A percentile compares a stretch with the other conserved stretches of the same genome.
These are phyloP conservation scores for Gymnoscelis rufifasciata DNA, from an alignment of 2,888 invertebrate species.

Conservation along the genomic window DNA sequence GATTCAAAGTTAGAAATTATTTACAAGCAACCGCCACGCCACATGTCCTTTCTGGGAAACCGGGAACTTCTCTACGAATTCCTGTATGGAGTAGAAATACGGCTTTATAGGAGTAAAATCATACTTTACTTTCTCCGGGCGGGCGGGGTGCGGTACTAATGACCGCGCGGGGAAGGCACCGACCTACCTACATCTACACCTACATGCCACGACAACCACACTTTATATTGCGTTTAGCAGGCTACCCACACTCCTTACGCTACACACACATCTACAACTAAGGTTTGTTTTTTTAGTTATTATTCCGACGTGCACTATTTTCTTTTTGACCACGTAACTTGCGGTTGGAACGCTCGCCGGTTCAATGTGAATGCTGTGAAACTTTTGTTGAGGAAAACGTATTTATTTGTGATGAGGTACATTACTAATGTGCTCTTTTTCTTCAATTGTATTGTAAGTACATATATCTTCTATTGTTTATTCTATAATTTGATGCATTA, in stretches of 20 bases:
- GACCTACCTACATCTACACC: conserved; percentile 62
- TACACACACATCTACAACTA: conserved; percentile 53
- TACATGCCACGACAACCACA: conserved; percentile 72
- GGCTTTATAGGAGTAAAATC: conserved; percentile 80
- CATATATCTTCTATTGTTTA: too few relatives aligned
- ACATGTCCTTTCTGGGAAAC: conserved; percentile 72
- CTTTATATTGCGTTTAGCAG: conserved; percentile 78
- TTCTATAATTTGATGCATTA: too few relatives aligned
- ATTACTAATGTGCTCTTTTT: too few relatives aligned
- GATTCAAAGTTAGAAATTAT: conserved; percentile 73
- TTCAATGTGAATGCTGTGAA: conserved; percentile 37
- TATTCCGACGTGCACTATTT: conserved; percentile 72
- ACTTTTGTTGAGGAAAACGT: too few relatives aligned
- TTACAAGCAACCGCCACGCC: conserved; percentile 63
- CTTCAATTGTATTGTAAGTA: too few relatives aligned
- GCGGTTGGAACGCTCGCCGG: conserved; percentile 34
- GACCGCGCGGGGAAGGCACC: conserved; percentile 76
- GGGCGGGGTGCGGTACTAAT: conserved; percentile 71
- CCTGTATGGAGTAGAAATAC: conserved; percentile 79
- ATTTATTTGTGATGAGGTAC: too few relatives aligned
- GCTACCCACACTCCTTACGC: conserved; percentile 58
- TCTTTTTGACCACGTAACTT: conserved; percentile 58
- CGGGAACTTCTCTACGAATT: conserved; percentile 72
- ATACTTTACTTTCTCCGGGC: conserved; percentile 78
- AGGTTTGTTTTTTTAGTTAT: conserved; percentile 69